Evolutionary conservation across 2,888 invertebrate species (phyloP).

Genomic region (Emmelina monodactyla): DNA sequence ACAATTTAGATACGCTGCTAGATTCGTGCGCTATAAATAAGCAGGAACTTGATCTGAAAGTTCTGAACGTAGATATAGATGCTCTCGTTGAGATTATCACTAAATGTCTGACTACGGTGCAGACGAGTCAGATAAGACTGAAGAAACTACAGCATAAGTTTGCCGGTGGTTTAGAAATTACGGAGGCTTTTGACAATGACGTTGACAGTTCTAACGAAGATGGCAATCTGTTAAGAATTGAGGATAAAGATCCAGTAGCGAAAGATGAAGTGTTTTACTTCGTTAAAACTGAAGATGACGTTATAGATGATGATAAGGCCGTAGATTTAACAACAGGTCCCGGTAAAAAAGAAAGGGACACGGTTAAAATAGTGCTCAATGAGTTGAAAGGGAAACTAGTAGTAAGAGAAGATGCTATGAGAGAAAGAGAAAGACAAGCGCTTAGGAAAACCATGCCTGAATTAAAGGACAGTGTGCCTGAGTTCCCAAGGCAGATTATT

Average conservation of each 20-base stretch:
- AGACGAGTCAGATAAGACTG: constrained; percentile 41
- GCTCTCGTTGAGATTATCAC: constrained; percentile 40
- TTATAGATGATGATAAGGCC: constrained; percentile 19
- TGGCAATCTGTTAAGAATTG: constrained; percentile 32
- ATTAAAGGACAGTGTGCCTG: constrained; percentile 35
- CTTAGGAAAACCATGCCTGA: constrained; percentile 55
- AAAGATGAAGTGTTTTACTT: constrained; percentile 59
- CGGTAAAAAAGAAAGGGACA: constrained; percentile 42
- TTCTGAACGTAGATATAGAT: constrained; percentile 45
- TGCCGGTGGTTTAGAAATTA: constrained; percentile 14
- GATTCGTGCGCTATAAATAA: constrained; percentile 48
- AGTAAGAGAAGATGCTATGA: constrained; percentile 53
- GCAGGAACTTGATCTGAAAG: constrained; percentile 35
- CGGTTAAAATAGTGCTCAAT: constrained; percentile 40
- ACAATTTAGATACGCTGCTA: constrained; percentile 43
- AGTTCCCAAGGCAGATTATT: constrained; percentile 52
- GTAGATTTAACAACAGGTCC: constrained; percentile 42
- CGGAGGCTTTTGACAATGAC: constrained; percentile 20
- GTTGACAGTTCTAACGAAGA: constrained; percentile 17
- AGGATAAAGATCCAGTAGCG: constrained; percentile 37
- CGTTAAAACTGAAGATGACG: constrained; percentile 47
- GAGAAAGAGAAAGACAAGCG: constrained; percentile 54
- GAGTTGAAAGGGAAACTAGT: constrained; percentile 52
- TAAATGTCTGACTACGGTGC: constrained; percentile 36
- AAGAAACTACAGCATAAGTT: constrained; percentile 41